phyloP scores from a whole-genome alignment of 2,113 vertebrate species.

The Peucedramus taeniatus region DNA sequence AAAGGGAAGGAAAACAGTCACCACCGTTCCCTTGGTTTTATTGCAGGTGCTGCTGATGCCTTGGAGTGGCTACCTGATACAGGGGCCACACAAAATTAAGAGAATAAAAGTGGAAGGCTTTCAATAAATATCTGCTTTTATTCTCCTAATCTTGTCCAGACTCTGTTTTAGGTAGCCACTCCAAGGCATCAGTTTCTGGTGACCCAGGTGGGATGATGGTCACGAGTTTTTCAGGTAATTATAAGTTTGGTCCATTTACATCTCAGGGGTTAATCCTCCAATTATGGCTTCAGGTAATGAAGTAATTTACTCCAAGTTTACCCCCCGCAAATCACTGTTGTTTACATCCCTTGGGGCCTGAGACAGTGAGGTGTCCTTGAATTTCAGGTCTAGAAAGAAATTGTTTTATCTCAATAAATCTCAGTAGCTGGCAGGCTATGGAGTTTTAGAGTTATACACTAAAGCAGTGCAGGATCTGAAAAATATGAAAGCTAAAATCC shows the following conservation, averaged over 20 bases:
- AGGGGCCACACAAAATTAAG: too few relatives aligned
- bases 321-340: background rate
- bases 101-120: background rate
- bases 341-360: background rate
- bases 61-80: too few relatives aligned
- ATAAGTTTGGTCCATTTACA: background rate
- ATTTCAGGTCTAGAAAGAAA: background rate
- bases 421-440: background rate
- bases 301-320: background rate
- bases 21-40: fast-evolving
- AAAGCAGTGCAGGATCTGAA: background rate
- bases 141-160: too few relatives aligned
- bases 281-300: background rate
- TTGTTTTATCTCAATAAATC: background rate
- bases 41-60: background rate
- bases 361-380: background rate
- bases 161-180: too few relatives aligned
- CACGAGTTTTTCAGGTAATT: background rate
- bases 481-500: background rate
- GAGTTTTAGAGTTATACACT: too few relatives aligned
- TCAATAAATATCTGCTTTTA: background rate
- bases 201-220: too few relatives aligned
- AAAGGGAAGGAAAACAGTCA: background rate
- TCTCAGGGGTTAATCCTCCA: background rate
- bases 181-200: background rate